phyloP scores from a whole-genome alignment of 2,113 vertebrate genomes.

The Zosterops borbonicus region DNA sequence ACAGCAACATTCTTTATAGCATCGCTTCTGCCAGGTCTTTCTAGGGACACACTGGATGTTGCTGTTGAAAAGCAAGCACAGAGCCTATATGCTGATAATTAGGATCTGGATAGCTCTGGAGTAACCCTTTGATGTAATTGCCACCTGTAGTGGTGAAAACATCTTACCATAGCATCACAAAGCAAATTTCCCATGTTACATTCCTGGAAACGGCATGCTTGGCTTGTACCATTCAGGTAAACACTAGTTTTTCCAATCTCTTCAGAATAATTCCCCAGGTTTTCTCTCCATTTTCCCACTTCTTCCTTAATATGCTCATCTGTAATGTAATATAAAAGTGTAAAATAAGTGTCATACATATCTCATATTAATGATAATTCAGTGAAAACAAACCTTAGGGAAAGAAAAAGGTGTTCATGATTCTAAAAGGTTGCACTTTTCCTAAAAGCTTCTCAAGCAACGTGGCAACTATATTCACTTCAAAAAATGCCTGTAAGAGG shows the following conservation, averaged over 20 bases:
- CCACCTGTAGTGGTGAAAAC: not conserved
- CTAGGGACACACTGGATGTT: not conserved
- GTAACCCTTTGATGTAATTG: not conserved
- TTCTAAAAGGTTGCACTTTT: not conserved
- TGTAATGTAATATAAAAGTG: constrained; percentile 36
- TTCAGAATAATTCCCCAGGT: constrained; percentile 78
- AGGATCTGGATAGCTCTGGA: not conserved
- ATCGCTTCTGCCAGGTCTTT: not conserved
- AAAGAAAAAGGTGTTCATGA: not conserved
- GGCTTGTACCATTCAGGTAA: constrained; percentile 83
- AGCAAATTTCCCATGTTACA: constrained; percentile 96
- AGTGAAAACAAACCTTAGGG: not conserved
- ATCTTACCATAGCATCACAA: constrained; percentile 89
- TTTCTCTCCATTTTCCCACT: constrained; percentile 80
- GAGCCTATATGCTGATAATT: not conserved
- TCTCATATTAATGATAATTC: not conserved
- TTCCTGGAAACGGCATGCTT: constrained; percentile 85
- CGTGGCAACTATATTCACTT: not conserved
- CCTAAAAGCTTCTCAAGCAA: not conserved
- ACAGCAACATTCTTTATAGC: not conserved
- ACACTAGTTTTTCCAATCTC: constrained; percentile 86
- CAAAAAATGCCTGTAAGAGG: not conserved
- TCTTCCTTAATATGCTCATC: constrained; percentile 80
- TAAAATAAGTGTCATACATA: not conserved
- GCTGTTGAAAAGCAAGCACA: not conserved